These are phyloP conservation scores for Procambarus virginalis DNA, from an alignment of 1,140 invertebrate genomes.

Conservation along the genomic window DNA sequence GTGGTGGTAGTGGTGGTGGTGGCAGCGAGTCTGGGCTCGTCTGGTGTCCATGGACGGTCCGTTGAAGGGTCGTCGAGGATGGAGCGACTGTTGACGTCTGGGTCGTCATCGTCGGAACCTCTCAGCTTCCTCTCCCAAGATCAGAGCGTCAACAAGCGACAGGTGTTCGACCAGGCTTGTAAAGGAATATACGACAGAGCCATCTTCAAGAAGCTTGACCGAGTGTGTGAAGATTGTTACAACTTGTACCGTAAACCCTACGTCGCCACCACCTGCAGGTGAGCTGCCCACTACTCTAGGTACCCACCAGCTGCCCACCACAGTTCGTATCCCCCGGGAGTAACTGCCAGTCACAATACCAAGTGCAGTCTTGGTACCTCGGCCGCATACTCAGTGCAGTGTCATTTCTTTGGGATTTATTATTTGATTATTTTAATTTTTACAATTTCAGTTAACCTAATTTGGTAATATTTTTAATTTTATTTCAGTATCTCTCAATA, in stretches of 20 bases:
- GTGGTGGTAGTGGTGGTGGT: background rate
- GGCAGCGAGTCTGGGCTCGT: background rate
- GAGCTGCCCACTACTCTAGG: background rate
- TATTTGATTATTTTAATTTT: background rate
- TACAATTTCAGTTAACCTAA: background rate
- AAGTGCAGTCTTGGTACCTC: no score
- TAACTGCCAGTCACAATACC: no score
- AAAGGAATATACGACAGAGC: conserved; percentile 38
- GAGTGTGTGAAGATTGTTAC: conserved; percentile 51
- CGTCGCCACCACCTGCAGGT: conserved; percentile 42
- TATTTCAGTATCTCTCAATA: background rate
- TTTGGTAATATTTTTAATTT: background rate
- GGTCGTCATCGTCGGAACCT: background rate
- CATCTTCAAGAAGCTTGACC: conserved; percentile 39
- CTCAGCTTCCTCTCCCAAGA: background rate
- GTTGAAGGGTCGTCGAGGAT: conserved; percentile 12
- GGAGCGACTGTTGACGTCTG: conserved; percentile 16
- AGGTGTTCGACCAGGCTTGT: conserved; percentile 33
- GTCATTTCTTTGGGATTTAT: no score
- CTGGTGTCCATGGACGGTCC: conserved; percentile 1
- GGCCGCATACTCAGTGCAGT: background rate
- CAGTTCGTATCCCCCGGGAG: background rate
- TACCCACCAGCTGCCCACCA: no score
- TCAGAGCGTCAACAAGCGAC: conserved; percentile 33
- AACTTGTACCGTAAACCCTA: conserved; percentile 49